Conservation (phyloP, 2,113 vertebrate species). For the Indicator indicator region DNA sequence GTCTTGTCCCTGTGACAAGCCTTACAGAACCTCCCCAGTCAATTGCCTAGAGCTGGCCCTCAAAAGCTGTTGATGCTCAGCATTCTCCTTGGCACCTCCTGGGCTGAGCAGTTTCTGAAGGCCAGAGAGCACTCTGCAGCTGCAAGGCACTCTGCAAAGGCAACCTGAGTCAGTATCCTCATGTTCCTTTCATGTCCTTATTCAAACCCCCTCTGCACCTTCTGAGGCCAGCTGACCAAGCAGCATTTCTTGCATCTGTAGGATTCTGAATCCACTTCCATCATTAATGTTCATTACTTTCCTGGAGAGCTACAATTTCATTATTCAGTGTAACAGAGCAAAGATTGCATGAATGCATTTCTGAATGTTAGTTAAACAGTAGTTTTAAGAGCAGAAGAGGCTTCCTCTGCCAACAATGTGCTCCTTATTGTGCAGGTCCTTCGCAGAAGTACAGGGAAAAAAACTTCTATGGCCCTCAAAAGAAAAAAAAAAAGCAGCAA, state of each 20-base stretch:
- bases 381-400: constrained; percentile 31
- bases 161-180: background rate
- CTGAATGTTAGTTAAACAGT: constrained; percentile 59
- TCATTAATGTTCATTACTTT: constrained; percentile 68
- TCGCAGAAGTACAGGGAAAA: no score
- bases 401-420: constrained; percentile 9
- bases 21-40: background rate
- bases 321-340: constrained; percentile 59
- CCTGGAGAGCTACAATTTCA: constrained; percentile 68
- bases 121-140: background rate
- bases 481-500: background rate
- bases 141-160: constrained; percentile 27
- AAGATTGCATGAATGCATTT: constrained; percentile 52
- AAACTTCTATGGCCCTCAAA: background rate
- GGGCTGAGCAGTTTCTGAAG: background rate
- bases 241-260: constrained; percentile 69
- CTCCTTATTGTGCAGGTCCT: background rate
- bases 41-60: background rate
- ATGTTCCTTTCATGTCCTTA: constrained; percentile 34
- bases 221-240: constrained; percentile 60
- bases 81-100: background rate
- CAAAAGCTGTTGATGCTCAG: background rate
- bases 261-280: constrained; percentile 52
- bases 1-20: background rate
- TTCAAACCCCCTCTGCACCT: constrained; percentile 50